Evolutionary conservation across 2,113 vertebrate genomes (phyloP).

Genomic region (Paraplagusia blochii): DNA sequence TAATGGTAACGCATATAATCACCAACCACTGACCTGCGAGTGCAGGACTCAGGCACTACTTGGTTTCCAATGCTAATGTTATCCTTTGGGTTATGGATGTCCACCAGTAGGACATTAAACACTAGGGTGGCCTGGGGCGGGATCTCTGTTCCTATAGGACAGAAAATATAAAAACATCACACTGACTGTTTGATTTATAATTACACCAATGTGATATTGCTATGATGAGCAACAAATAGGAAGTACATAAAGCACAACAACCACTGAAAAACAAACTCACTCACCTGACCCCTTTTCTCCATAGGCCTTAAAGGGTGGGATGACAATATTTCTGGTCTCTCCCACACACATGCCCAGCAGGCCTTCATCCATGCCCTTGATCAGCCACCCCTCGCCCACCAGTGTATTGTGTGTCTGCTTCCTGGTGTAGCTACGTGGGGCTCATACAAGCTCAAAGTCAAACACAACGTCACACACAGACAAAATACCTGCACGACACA

Average conservation of each 20-base stretch:
- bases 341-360: slow-evolving; percentile 94
- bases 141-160: slow-evolving; percentile 78
- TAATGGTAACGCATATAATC: slow-evolving; percentile 97
- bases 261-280: not conserved
- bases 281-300: slow-evolving; percentile 93
- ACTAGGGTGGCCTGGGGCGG: slow-evolving; percentile 90
- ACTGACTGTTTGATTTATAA: too few species aligned
- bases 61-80: slow-evolving; percentile 79
- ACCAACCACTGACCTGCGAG: slow-evolving; percentile 78
- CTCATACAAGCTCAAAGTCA: slow-evolving; percentile 66
- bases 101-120: slow-evolving; percentile 84
- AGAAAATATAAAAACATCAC: not conserved
- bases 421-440: slow-evolving; percentile 78
- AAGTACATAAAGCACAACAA: too few species aligned
- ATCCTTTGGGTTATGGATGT: slow-evolving; percentile 92
- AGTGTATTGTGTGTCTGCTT: slow-evolving; percentile 87
- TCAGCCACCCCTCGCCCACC: slow-evolving; percentile 88
- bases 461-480: slow-evolving; percentile 55
- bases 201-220: too few species aligned
- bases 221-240: too few species aligned
- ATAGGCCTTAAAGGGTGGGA: slow-evolving; percentile 93
- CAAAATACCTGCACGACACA: slow-evolving; percentile 58
- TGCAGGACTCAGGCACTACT: slow-evolving; percentile 78
- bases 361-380: slow-evolving; percentile 95
- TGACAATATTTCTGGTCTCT: slow-evolving; percentile 87